A percentile compares a stretch with the other conserved stretches of the same genome.
phyloP scores from a whole-genome alignment of 2,113 vertebrate species.

The Pachycephala philippinensis region DNA sequence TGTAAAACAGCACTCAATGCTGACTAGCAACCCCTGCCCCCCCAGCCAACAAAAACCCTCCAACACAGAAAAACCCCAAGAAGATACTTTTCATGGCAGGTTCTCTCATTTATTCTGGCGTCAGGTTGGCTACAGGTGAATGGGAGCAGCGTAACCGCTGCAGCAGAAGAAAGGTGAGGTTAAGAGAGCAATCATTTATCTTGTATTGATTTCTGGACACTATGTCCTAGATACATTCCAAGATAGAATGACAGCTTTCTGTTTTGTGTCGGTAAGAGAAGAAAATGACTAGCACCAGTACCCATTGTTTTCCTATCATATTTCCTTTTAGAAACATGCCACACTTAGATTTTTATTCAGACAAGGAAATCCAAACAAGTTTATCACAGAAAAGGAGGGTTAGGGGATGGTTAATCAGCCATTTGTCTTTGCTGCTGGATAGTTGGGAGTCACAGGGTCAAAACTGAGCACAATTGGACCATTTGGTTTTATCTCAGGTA shows the following conservation, averaged over 20 bases:
- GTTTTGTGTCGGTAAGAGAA: conserved; percentile 61
- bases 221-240: conserved; percentile 73
- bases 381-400: conserved; percentile 65
- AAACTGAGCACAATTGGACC: conserved; percentile 69
- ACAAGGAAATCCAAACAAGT: conserved; percentile 74
- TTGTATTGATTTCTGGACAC: conserved; percentile 82
- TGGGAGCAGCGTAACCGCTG: conserved; percentile 39
- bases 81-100: conserved; percentile 66
- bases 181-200: conserved; percentile 77
- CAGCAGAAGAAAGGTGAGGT: conserved; percentile 70
- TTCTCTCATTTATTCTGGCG: conserved; percentile 75
- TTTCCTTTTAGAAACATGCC: conserved; percentile 74
- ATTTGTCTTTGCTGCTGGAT: conserved; percentile 69
- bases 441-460: conserved; percentile 70
- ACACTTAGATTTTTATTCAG: conserved; percentile 59
- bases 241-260: conserved; percentile 73
- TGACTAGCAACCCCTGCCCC: neutral
- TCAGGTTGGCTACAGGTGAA: conserved; percentile 81
- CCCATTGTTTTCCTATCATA: conserved; percentile 67
- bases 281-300: conserved; percentile 50
- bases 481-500: conserved; percentile 78
- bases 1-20: conserved; percentile 39
- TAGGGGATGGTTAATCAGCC: conserved; percentile 68
- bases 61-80: neutral
- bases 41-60: neutral